Conservation (phyloP, 2,113 vertebrate genomes). For the Labeo catla region DNA sequence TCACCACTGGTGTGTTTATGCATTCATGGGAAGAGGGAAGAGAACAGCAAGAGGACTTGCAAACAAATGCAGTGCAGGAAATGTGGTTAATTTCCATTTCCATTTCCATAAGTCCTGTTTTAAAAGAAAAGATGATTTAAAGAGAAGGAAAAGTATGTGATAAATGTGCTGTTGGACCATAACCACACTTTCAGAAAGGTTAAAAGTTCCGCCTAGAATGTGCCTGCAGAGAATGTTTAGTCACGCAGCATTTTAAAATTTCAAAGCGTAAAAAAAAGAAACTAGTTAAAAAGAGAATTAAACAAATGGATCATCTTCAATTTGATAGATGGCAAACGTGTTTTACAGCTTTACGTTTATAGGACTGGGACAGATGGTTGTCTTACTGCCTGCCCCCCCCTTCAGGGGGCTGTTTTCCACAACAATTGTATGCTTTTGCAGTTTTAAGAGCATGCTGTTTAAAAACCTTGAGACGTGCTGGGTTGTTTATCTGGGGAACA, state of each 20-base stretch:
- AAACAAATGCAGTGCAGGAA: neutral
- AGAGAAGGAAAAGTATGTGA: neutral
- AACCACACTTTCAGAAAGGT: neutral
- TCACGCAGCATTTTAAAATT: neutral
- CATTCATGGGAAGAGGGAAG: neutral
- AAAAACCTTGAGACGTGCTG: conserved; percentile 39
- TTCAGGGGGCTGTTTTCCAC: conserved; percentile 18
- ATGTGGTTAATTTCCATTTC: neutral
- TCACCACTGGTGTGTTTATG: neutral
- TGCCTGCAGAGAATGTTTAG: neutral
- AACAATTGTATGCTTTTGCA: conserved; percentile 21
- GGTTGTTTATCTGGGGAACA: conserved; percentile 28
- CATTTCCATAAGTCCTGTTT: neutral
- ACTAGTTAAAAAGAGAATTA: neutral
- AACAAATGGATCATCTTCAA: conserved; percentile 28
- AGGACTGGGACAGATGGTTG: conserved; percentile 17
- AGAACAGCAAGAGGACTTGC: neutral
- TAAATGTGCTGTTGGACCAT: neutral
- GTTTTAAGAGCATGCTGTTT: neutral
- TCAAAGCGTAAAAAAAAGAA: neutral
- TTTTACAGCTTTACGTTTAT: conserved; percentile 23
- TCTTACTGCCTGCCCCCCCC: conserved; percentile 19
- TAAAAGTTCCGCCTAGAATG: neutral
- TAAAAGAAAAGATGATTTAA: neutral
- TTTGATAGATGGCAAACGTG: conserved; percentile 26